Conservation (phyloP, 2,888 invertebrate species). For the Criorhina ranunculi region DNA sequence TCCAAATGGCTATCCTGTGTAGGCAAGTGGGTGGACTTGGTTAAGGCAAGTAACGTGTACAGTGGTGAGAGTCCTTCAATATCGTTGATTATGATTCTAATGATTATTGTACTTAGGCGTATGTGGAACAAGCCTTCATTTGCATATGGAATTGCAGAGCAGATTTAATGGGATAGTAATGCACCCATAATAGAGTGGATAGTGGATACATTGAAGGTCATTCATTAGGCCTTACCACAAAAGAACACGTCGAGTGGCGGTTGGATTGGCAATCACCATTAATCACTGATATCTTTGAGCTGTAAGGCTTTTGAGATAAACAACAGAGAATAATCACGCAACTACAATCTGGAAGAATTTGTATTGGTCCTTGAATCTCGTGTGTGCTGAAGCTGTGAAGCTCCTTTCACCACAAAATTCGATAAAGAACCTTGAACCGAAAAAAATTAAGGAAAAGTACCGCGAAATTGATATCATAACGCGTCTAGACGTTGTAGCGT, state of each 20-base stretch:
- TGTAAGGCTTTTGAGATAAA: too few species aligned
- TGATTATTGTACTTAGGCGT: slow-evolving; percentile 60
- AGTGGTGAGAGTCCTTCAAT: slow-evolving; percentile 25
- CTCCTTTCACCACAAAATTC: background rate
- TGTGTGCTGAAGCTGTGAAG: too few species aligned
- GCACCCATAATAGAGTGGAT: slow-evolving; percentile 26
- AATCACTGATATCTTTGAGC: background rate
- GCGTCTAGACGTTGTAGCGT: slow-evolving; percentile 31
- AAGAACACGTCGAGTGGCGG: background rate
- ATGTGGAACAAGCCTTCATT: slow-evolving; percentile 44
- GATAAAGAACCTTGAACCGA: slow-evolving; percentile 10
- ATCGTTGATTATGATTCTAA: slow-evolving; percentile 68
- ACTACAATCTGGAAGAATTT: too few species aligned
- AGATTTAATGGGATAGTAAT: slow-evolving; percentile 21
- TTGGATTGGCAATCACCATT: background rate
- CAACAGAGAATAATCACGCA: too few species aligned
- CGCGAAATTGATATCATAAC: slow-evolving; percentile 1
- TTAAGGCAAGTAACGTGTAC: slow-evolving; percentile 6
- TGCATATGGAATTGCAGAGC: slow-evolving; percentile 43
- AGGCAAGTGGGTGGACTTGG: slow-evolving; percentile 15
- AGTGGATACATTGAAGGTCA: background rate
- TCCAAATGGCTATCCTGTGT: slow-evolving; percentile 54
- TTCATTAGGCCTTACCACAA: slow-evolving; percentile 45
- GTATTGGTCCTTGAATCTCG: too few species aligned
- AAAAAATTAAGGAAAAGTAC: background rate